Evolutionary conservation across 2,888 invertebrate genomes (phyloP).

Genomic region (Crocallis elinguaria): DNA sequence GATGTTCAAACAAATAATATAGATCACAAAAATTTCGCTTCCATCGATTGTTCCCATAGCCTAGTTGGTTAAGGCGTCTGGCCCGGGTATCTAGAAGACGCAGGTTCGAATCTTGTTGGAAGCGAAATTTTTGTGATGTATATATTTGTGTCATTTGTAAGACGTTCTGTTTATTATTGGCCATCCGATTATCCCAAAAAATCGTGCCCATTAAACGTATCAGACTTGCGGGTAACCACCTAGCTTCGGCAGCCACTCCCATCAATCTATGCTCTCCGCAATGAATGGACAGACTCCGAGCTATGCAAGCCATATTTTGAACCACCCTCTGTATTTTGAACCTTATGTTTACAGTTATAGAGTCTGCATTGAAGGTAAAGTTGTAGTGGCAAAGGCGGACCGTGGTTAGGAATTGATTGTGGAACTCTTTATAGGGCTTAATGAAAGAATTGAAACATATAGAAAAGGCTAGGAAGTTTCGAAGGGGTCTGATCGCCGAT

Average conservation of each 20-base stretch:
- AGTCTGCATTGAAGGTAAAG: conserved; percentile 33
- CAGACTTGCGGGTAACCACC: conserved; percentile 67
- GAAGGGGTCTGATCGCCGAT: conserved; percentile 15
- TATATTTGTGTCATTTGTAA: not conserved
- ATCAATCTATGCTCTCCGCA: conserved; percentile 81
- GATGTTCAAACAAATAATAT: no score
- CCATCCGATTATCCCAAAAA: conserved; percentile 7
- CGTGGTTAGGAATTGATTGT: conserved; percentile 76
- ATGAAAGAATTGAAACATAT: conserved; percentile 82
- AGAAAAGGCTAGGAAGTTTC: conserved; percentile 48
- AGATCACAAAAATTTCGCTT: no score
- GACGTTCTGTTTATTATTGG: not conserved
- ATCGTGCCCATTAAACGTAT: conserved; percentile 53
- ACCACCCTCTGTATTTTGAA: conserved; percentile 37
- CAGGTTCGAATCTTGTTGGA: no score
- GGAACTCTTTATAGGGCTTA: conserved; percentile 77
- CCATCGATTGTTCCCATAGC: no score
- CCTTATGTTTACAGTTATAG: conserved; percentile 41
- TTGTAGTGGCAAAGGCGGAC: conserved; percentile 53
- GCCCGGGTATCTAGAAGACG: no score
- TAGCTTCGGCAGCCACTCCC: conserved; percentile 69
- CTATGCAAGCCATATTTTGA: conserved; percentile 45
- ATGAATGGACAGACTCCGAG: conserved; percentile 76
- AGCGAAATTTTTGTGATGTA: no score
- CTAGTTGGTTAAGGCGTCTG: no score